Evolutionary conservation across 2,113 vertebrate genomes (phyloP).

Genomic region (Rhinogobius similis): DNA sequence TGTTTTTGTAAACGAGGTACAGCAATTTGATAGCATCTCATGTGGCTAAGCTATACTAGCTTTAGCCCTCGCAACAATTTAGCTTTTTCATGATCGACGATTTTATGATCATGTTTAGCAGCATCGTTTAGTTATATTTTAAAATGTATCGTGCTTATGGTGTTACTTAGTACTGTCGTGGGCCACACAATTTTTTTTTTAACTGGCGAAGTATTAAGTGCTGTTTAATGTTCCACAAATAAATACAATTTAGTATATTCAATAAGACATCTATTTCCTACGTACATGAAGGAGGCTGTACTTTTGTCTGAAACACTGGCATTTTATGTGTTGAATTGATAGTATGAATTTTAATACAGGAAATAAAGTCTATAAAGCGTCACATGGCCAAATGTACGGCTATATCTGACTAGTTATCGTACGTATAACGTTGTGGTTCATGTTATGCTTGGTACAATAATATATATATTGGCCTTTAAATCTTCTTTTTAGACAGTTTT

Average conservation of each 20-base stretch:
- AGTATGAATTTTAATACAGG: neutral
- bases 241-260: neutral
- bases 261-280: neutral
- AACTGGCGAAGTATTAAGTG: neutral
- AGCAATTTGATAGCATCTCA: neutral
- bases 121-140: too few species aligned
- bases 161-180: neutral
- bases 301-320: neutral
- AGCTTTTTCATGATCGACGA: conserved; percentile 8
- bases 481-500: too few species aligned
- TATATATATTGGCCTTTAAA: too few species aligned
- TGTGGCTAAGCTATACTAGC: conserved; percentile 48
- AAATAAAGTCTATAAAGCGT: too few species aligned
- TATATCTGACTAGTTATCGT: too few species aligned
- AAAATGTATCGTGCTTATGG: neutral
- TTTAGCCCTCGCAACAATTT: conserved; percentile 18
- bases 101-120: too few species aligned
- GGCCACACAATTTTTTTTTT: neutral
- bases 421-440: too few species aligned
- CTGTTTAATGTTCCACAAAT: neutral
- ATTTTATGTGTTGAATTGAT: neutral
- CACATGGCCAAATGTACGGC: too few species aligned
- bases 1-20: neutral
- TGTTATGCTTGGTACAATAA: too few species aligned
- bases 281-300: too few species aligned